Evolutionary conservation across 2,113 vertebrate species (phyloP).

Genomic region (Poeciliopsis turrubarensis): DNA sequence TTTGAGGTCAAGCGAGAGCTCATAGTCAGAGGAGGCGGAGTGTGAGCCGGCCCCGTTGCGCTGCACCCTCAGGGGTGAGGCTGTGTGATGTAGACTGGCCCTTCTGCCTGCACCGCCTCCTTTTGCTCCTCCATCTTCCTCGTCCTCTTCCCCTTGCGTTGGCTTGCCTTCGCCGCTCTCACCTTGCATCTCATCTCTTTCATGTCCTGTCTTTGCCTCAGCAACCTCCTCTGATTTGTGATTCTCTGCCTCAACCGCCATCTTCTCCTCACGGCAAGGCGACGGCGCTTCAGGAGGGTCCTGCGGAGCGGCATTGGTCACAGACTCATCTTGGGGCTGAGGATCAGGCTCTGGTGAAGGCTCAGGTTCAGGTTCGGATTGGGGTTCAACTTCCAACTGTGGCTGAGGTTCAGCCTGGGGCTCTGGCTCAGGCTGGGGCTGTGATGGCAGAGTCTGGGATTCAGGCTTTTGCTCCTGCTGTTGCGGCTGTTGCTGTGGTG

Average conservation of each 20-base stretch:
- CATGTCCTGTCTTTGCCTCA: constrained; percentile 44
- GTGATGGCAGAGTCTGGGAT: constrained; percentile 37
- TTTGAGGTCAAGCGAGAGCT: constrained; percentile 99
- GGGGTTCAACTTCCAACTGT: constrained; percentile 14
- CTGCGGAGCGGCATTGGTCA: constrained; percentile 6
- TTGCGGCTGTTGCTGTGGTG: constrained; percentile 33
- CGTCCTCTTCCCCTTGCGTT: constrained; percentile 75
- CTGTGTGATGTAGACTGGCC: constrained; percentile 89
- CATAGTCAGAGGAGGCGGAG: constrained; percentile 89
- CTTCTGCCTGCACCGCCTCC: constrained; percentile 85
- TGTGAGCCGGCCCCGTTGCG: constrained; percentile 92
- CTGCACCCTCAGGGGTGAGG: constrained; percentile 91
- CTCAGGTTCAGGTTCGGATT: constrained; percentile 20
- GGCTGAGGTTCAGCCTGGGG: constrained; percentile 20
- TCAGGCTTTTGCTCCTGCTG: constrained; percentile 50
- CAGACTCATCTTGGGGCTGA: constrained; percentile 22
- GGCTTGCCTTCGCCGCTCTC: constrained; percentile 31
- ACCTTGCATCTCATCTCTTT: constrained; percentile 42
- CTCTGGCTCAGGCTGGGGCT: constrained; percentile 44
- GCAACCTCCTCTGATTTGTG: constrained; percentile 37
- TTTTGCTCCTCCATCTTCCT: constrained; percentile 79
- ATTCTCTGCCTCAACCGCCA: constrained; percentile 32
- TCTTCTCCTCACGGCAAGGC: constrained; percentile 58
- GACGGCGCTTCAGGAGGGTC: constrained; percentile 39
- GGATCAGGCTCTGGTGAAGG: constrained; percentile 2